Percentiles rank a stretch among this genome's conserved stretches.
These are phyloP conservation scores for Cygnus atratus DNA, from an alignment of 2,113 vertebrate genomes.

Conservation along the genomic window DNA sequence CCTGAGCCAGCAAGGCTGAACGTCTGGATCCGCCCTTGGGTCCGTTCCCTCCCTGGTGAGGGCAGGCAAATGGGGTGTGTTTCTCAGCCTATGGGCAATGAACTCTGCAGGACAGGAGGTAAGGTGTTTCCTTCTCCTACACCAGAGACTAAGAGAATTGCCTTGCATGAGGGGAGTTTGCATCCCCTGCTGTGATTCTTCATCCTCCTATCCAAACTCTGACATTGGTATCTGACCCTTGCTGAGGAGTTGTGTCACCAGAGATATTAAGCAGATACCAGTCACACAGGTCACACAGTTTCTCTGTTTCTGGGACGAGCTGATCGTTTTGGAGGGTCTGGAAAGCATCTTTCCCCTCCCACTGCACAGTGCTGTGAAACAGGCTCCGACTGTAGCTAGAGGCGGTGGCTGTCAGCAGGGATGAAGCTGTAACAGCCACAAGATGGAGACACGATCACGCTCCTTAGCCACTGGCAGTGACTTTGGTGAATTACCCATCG, in stretches of 20 bases:
- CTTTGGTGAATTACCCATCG: not conserved
- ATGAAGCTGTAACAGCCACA: slow-evolving; percentile 18
- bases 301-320: not conserved
- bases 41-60: not conserved
- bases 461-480: rapidly evolving
- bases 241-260: not conserved
- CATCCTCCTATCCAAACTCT: not conserved
- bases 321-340: not conserved
- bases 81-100: not conserved
- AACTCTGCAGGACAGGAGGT: not conserved
- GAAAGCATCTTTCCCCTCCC: not conserved
- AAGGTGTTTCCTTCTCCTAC: not conserved
- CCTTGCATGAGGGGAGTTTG: not conserved
- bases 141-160: not conserved
- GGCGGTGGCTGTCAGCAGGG: not conserved
- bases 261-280: not conserved
- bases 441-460: slow-evolving; percentile 40
- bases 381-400: not conserved
- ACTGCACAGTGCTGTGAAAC: not conserved
- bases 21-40: not conserved
- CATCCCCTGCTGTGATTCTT: not conserved
- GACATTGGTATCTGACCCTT: not conserved
- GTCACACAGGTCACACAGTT: rapidly evolving
- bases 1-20: not conserved
- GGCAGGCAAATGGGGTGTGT: not conserved